Conservation (phyloP, 2,797 vertebrate species). For the Moxostoma hubbsi region DNA sequence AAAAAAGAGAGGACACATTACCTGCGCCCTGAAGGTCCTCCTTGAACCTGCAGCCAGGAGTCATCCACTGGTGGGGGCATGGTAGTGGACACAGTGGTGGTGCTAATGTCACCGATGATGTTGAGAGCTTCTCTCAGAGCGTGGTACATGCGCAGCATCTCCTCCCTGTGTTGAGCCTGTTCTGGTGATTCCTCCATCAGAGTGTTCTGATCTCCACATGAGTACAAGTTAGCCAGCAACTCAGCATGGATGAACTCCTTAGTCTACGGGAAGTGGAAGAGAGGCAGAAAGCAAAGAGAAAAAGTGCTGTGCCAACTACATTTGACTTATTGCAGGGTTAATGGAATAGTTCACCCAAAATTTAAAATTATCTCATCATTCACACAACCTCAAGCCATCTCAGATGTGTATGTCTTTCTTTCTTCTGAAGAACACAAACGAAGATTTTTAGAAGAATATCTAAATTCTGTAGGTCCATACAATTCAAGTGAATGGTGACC, state of each 20-base stretch:
- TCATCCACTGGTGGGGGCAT: slow-evolving; percentile 95
- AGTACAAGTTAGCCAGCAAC: slow-evolving; percentile 90
- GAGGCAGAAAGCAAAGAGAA: slow-evolving; percentile 33
- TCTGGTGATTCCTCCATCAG: slow-evolving; percentile 94
- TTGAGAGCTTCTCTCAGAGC: slow-evolving; percentile 88
- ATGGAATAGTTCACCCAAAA: too few species aligned
- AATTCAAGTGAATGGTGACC: too few species aligned
- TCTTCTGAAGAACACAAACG: too few species aligned
- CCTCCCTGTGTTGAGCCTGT: slow-evolving; percentile 90
- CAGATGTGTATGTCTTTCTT: too few species aligned
- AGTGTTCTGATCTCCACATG: slow-evolving; percentile 91
- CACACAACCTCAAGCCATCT: too few species aligned
- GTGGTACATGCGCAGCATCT: slow-evolving; percentile 95
- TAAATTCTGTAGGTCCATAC: too few species aligned
- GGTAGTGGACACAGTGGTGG: slow-evolving; percentile 88
- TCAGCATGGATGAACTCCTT: slow-evolving; percentile 96
- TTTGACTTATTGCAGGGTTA: too few species aligned
- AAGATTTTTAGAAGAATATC: too few species aligned
- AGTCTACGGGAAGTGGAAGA: slow-evolving; percentile 74
- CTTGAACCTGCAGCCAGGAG: slow-evolving; percentile 96
- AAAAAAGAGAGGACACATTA: slow-evolving; percentile 63
- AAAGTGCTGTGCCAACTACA: background rate
- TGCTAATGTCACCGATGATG: slow-evolving; percentile 97
- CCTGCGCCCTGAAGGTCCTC: slow-evolving; percentile 91
- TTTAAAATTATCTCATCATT: too few species aligned